phyloP scores from a whole-genome alignment of 2,113 vertebrate genomes.

The Montifringilla adamsi region DNA sequence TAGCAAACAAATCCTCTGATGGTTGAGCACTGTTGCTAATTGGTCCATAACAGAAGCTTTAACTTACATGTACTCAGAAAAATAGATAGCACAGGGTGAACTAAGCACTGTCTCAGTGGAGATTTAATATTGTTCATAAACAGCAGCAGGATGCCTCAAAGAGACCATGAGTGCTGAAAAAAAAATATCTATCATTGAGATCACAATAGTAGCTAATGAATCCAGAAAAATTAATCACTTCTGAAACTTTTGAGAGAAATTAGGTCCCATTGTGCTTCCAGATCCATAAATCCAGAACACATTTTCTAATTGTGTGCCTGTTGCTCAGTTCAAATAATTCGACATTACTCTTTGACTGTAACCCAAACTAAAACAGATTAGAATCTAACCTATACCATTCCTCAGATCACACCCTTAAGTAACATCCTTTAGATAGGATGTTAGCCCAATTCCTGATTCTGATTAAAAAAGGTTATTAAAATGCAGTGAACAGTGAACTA shows the following conservation, averaged over 20 bases:
- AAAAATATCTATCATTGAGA: background rate
- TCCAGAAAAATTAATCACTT: background rate
- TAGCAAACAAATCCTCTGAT: background rate
- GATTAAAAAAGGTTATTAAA: background rate
- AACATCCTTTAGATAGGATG: background rate
- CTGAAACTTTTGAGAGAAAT: background rate
- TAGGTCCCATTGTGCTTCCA: background rate
- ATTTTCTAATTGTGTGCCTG: background rate
- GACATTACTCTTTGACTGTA: background rate
- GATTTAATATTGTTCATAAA: background rate
- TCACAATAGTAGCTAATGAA: background rate
- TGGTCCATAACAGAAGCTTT: background rate
- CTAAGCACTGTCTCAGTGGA: background rate
- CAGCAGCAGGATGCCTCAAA: background rate
- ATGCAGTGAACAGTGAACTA: background rate
- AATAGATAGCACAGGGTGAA: background rate
- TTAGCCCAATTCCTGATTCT: background rate
- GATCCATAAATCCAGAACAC: background rate
- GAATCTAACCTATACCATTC: background rate
- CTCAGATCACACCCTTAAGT: background rate
- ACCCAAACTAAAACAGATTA: background rate
- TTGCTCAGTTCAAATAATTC: background rate
- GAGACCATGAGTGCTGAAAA: background rate
- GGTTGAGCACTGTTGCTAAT: background rate
- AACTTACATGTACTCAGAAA: background rate